Evolutionary conservation across 2,888 invertebrate genomes (phyloP).

Genomic region (Dysmachus trigonus): DNA sequence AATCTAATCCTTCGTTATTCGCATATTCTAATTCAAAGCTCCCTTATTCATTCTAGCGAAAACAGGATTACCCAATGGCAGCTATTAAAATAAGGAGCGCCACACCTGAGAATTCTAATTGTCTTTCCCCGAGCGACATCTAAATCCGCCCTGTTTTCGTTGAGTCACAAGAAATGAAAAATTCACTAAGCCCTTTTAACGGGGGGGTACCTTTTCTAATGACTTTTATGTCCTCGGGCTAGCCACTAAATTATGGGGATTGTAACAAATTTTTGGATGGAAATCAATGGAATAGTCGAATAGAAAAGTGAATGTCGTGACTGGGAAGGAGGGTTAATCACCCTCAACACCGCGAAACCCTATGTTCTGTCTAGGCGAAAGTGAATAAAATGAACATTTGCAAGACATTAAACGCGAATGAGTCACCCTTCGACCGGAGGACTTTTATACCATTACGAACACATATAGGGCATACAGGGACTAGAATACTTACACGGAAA

Average conservation of each 20-base stretch:
- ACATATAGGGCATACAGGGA: not conserved
- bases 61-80: not conserved
- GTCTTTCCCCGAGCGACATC: not conserved
- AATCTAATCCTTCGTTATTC: not conserved
- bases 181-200: not conserved
- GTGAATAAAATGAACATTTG: constrained; percentile 32
- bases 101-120: not conserved
- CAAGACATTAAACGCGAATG: constrained; percentile 30
- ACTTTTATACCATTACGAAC: not conserved
- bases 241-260: constrained; percentile 5
- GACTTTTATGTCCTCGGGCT: constrained; percentile 1
- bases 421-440: constrained; percentile 18
- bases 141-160: not conserved
- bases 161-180: constrained; percentile 13
- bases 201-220: not conserved
- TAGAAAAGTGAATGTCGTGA: constrained; percentile 37
- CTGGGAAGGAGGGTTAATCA: constrained; percentile 34
- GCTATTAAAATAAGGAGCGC: not conserved
- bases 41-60: not conserved
- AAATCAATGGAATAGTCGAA: constrained; percentile 28
- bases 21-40: not conserved
- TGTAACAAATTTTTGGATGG: constrained; percentile 7
- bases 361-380: constrained; percentile 21
- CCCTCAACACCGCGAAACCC: constrained; percentile 17
- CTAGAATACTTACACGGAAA: not conserved